Percentiles rank a stretch among this genome's conserved stretches.
Conservation (phyloP, 1,140 invertebrate species). For the Penaeus vannamei region DNA sequence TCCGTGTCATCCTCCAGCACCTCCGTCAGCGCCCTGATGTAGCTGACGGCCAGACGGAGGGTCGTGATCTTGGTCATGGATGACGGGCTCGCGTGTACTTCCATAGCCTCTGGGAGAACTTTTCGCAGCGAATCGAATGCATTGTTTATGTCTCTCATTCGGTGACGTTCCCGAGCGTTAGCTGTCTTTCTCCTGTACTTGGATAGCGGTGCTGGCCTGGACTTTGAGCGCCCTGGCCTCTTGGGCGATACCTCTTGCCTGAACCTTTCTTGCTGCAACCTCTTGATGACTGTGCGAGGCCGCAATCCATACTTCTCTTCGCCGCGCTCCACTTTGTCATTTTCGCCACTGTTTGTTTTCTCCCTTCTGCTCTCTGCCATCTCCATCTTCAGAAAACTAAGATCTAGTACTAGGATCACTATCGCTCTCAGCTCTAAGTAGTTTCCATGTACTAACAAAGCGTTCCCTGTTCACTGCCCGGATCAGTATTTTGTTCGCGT, state of each 20-base stretch:
- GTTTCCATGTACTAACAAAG: too few species aligned
- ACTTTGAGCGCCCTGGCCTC: background rate
- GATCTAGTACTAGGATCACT: too few species aligned
- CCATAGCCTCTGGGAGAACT: slow-evolving; percentile 69
- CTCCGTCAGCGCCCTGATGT: slow-evolving; percentile 68
- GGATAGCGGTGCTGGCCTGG: slow-evolving; percentile 26
- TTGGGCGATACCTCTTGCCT: background rate
- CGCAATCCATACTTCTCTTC: slow-evolving; percentile 73
- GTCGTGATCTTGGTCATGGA: slow-evolving; percentile 44
- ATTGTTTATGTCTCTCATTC: slow-evolving; percentile 90
- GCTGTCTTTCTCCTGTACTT: slow-evolving; percentile 91
- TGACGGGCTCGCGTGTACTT: slow-evolving; percentile 69
- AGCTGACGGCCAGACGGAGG: slow-evolving; percentile 39
- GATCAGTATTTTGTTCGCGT: too few species aligned
- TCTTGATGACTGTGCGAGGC: slow-evolving; percentile 73
- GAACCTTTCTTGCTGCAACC: slow-evolving; percentile 72
- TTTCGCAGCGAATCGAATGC: slow-evolving; percentile 77
- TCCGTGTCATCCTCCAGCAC: slow-evolving; percentile 70
- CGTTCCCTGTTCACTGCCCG: too few species aligned
- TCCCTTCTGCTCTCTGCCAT: too few species aligned
- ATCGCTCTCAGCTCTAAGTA: too few species aligned
- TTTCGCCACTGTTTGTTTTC: too few species aligned
- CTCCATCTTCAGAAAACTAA: too few species aligned
- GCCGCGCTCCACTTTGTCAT: background rate
- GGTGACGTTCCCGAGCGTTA: slow-evolving; percentile 85